Percentiles rank a stretch among this genome's conserved stretches.
phyloP scores from a whole-genome alignment of 1,140 invertebrate genomes.

The Solen grandis region DNA sequence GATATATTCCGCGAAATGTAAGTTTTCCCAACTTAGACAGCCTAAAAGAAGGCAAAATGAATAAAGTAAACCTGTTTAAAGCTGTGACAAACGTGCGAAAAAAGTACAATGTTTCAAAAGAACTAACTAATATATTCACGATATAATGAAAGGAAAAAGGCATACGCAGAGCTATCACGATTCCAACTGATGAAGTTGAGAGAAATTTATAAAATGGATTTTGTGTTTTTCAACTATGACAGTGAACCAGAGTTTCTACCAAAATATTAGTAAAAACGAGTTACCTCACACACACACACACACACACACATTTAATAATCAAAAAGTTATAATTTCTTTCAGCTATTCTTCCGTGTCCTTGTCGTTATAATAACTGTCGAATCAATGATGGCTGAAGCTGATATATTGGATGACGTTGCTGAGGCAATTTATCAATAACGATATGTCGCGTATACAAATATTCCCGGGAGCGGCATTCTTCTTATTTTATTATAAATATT shows the following conservation, averaged over 20 bases:
- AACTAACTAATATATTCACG: constrained; percentile 19
- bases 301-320: too few relatives aligned
- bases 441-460: too few relatives aligned
- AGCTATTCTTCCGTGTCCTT: too few relatives aligned
- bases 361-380: too few relatives aligned
- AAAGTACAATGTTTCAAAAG: constrained; percentile 1
- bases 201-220: constrained; percentile 22
- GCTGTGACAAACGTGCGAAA: neutral
- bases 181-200: neutral
- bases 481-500: too few relatives aligned
- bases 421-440: too few relatives aligned
- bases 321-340: too few relatives aligned
- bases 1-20: constrained; percentile 51
- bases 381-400: too few relatives aligned
- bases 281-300: too few relatives aligned
- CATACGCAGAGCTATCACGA: constrained; percentile 7
- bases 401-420: too few relatives aligned
- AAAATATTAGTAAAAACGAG: neutral
- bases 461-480: too few relatives aligned
- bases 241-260: constrained; percentile 12
- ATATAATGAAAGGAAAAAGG: neutral
- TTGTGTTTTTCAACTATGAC: constrained; percentile 36
- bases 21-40: constrained; percentile 13
- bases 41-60: neutral
- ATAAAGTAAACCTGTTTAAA: neutral